Evolutionary conservation across 2,888 invertebrate species (phyloP), one percentile per base, ranked within the genome.

Genomic region (Agriopis marginaria): DNA sequence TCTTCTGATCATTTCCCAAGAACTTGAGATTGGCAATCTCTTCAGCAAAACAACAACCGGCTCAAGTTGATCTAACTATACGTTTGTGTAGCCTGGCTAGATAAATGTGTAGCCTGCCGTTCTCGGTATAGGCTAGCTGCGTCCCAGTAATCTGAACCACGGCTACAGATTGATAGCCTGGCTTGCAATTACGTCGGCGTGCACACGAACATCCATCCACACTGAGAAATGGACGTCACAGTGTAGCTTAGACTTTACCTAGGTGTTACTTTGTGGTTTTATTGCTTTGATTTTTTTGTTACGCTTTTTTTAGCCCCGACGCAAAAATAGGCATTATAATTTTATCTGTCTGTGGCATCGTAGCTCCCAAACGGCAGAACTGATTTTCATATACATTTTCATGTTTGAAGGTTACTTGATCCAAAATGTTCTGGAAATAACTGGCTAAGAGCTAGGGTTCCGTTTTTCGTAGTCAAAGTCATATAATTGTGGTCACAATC

Each of bases 141-240:
- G 11, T 23, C 14, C 10, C 10, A 23, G 58, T 58, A 58, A 60
- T 60, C 17, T 39, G 49, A 39, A 23, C 14, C 32, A 39, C 7
- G 40, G n/a, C 47, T 39, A 49, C 60, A 14, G 59, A 60, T 60
- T 60, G 59, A 60, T 60, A 49, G 59, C 47, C n/a, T 9, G 10
- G 49, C n/a, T 49, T 39, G 60, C 49, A 60, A 60, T 60, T 49
- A 49, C 59, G 49, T 8, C 39, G 14, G 59, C 49, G 39, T 14
- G 14, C 32, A n/a, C 60, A n/a, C 60, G n/a, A 12, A 58, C 58
- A 32, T 23, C 44, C 45, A 23, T 58, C 44, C 3, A 23, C 44
- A 10, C 58, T 45, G 58, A 58, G 58, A 14, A 55, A 55, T 55
- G 42, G 42, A 58, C 45, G 42, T 42, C 55, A 12, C 44, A 45